These are phyloP conservation scores for Thumatha senex DNA, from an alignment of 2,888 invertebrate species.

Conservation along the genomic window DNA sequence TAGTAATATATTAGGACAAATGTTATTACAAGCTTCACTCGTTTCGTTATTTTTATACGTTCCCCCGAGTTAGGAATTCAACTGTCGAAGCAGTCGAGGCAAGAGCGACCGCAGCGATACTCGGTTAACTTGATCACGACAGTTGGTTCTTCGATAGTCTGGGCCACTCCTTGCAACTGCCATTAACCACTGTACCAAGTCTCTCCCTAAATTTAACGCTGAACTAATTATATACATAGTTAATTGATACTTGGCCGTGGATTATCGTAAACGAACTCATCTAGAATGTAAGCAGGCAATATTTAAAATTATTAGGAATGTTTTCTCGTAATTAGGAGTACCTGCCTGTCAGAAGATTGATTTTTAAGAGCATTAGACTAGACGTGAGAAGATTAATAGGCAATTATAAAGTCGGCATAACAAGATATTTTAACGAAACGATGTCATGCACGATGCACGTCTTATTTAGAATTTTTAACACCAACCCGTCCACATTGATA, in stretches of 20 bases:
- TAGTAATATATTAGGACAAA: slow-evolving; percentile 81
- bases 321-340: too few species aligned
- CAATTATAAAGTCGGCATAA: too few species aligned
- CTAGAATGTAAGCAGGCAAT: neutral
- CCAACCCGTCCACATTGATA: too few species aligned
- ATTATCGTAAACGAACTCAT: neutral
- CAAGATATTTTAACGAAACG: too few species aligned
- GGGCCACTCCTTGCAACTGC: slow-evolving; percentile 15
- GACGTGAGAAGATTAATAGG: too few species aligned
- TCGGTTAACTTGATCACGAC: slow-evolving; percentile 14
- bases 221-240: slow-evolving; percentile 8
- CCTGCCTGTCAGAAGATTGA: too few species aligned
- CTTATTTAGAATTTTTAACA: too few species aligned
- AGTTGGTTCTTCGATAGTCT: slow-evolving; percentile 16
- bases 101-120: slow-evolving; percentile 23
- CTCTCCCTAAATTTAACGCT: neutral
- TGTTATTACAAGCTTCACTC: slow-evolving; percentile 79
- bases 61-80: slow-evolving; percentile 58
- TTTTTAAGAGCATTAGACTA: too few species aligned
- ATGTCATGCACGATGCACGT: too few species aligned
- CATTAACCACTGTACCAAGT: slow-evolving; percentile 17
- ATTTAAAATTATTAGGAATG: too few species aligned
- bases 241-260: neutral
- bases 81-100: slow-evolving; percentile 40
- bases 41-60: slow-evolving; percentile 78